Percentiles rank a stretch among this genome's conserved stretches.
Evolutionary conservation across 2,113 vertebrate genomes (phyloP).

Genomic region (Ochotona princeps): DNA sequence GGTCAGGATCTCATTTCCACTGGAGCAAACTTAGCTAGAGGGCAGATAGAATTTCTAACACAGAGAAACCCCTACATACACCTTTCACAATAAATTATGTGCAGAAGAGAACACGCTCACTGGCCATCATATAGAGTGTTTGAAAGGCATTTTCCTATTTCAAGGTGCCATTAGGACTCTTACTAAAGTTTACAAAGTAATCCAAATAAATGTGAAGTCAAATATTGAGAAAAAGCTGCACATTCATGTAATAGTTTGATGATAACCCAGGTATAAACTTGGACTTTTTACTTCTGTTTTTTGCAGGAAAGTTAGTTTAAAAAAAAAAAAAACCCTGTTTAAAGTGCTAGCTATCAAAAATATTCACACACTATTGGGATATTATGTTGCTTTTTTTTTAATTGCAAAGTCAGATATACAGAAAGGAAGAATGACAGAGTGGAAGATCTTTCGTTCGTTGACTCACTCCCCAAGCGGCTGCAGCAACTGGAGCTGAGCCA

Average conservation of each 20-base stretch:
- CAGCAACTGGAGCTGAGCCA: too few relatives aligned
- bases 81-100: conserved; percentile 63
- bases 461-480: too few relatives aligned
- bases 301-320: not conserved
- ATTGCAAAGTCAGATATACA: too few relatives aligned
- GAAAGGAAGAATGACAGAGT: too few relatives aligned
- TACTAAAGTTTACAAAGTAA: not conserved
- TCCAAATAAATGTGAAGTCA: not conserved
- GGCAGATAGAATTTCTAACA: conserved; percentile 73
- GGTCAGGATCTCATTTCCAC: conserved; percentile 81
- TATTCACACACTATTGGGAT: not conserved
- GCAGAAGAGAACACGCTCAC: conserved; percentile 53
- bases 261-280: not conserved
- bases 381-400: not conserved
- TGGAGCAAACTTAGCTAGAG: conserved; percentile 75
- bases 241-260: not conserved
- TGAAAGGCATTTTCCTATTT: not conserved
- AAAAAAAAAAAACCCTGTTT: not conserved
- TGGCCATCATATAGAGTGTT: not conserved
- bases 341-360: not conserved
- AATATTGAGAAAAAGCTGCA: not conserved
- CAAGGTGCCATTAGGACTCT: not conserved
- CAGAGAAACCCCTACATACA: not conserved
- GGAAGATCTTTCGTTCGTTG: too few relatives aligned
- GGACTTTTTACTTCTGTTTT: not conserved